Evolutionary conservation across 2,113 vertebrate genomes (phyloP).

Genomic region (Pluvialis apricaria): DNA sequence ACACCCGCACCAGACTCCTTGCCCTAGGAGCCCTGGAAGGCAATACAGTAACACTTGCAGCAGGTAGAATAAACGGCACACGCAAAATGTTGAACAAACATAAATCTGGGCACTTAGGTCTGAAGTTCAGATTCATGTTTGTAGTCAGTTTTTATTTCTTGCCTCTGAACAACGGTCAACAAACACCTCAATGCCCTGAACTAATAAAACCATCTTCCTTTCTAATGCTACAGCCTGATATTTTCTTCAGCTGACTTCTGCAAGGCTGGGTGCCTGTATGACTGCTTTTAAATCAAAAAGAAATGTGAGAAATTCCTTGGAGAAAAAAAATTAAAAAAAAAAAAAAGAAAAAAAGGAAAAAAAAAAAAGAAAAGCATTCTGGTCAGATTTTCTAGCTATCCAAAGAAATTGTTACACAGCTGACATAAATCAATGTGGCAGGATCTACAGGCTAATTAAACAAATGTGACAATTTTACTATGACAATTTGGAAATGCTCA

Average conservation of each 20-base stretch:
- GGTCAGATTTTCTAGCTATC: slow-evolving; percentile 50
- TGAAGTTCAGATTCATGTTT: background rate
- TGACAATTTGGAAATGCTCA: slow-evolving; percentile 44
- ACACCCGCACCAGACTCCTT: background rate
- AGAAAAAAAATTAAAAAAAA: too few species aligned
- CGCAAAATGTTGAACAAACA: background rate
- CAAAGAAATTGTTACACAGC: slow-evolving; percentile 22
- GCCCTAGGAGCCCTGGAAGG: background rate
- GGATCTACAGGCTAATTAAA: slow-evolving; percentile 63
- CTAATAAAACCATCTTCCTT: background rate
- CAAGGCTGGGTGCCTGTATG: background rate
- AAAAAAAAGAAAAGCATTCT: background rate
- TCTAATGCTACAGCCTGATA: background rate
- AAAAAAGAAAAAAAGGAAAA: background rate
- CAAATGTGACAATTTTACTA: slow-evolving; percentile 49
- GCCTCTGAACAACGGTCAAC: background rate
- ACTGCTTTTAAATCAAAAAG: slow-evolving; percentile 24
- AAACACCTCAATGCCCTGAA: background rate
- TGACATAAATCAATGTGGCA: slow-evolving; percentile 60
- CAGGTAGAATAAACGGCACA: background rate
- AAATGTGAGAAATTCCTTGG: slow-evolving; percentile 16
- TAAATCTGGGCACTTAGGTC: background rate
- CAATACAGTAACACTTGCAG: background rate
- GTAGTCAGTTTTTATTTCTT: slow-evolving; percentile 1
- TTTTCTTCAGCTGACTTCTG: background rate